Evolutionary conservation across 2,797 vertebrate genomes (phyloP), one percentile per base, ranked within the genome.

Genomic region (Gymnoscopelus braueri): DNA sequence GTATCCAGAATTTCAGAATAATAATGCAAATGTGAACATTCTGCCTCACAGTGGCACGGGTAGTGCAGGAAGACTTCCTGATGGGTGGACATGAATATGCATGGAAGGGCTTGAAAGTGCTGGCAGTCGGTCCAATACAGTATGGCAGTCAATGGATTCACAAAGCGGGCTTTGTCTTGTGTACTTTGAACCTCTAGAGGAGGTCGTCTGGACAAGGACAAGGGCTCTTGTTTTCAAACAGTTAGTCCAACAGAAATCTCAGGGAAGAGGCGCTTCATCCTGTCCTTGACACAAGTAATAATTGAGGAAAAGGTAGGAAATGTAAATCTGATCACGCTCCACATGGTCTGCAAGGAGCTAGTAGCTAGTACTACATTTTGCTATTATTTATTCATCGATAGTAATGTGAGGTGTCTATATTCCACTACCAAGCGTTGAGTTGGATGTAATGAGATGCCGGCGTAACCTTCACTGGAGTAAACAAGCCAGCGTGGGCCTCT

Each of bases 81-180:
- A 74, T 84, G 80, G 49, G 72, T 44, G 26, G 5, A 64, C 78
- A 88, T 91, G 84, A 86, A 89, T 91, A 87, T 88, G 78, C 82
- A 88, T 86, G 77, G 60, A 0, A 0, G 58, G 67, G 49, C 71
- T 85, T 74, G 60, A 83, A 84, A 86, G 82, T 76, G 67, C 57
- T 67, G 70, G 78, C 79, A 61, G 52, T 29, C 23, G 10, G 54
- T 56, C 54, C 5, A 6, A 87, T 87, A 86, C 78, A 88, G 81
- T 81, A 82, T 54, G 67, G 74, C 80, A 82, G 85, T 87, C 82
- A 77, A 69, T 78, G 74, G 74, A 72, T 53, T 72, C 78, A 90
- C 80, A 88, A 74, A 81, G 82, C 72, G n/a, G 67, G 62, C 79
- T 85, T 89, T 89, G 83, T 89, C 64, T 81, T 0, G 3, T 76